phyloP scores from a whole-genome alignment of 2,888 invertebrate genomes.

The Colostygia pectinataria region DNA sequence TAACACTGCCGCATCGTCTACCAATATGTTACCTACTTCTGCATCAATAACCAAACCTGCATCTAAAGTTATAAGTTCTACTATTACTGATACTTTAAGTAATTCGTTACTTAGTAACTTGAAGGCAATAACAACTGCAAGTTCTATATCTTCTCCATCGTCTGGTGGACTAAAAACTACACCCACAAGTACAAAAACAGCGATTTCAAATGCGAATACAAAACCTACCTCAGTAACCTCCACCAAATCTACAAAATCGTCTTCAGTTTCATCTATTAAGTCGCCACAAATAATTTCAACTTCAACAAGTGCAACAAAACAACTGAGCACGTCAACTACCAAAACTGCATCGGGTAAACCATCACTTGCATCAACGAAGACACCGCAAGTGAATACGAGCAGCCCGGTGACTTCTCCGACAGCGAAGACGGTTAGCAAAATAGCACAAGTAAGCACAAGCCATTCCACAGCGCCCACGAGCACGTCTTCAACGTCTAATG shows the following conservation, averaged over 20 bases:
- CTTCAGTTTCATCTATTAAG: slow-evolving; percentile 16
- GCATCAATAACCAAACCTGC: slow-evolving; percentile 25
- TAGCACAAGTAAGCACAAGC: slow-evolving; percentile 26
- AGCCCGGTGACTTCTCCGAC: slow-evolving; percentile 10
- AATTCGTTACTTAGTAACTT: not conserved
- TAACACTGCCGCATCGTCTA: slow-evolving; percentile 17
- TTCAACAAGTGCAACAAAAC: slow-evolving; percentile 23
- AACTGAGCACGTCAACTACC: slow-evolving; percentile 13
- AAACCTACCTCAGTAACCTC: slow-evolving; percentile 16
- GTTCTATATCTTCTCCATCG: slow-evolving; percentile 3
- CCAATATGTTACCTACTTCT: slow-evolving; percentile 19
- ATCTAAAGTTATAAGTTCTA: slow-evolving; percentile 11
- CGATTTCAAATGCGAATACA: slow-evolving; percentile 6
- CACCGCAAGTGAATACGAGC: slow-evolving; percentile 20
- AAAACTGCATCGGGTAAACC: slow-evolving; percentile 21
- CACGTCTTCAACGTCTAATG: slow-evolving; percentile 9
- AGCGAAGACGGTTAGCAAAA: slow-evolving; percentile 21
- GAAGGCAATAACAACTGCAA: slow-evolving; percentile 5
- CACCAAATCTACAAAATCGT: slow-evolving; percentile 24
- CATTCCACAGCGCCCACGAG: slow-evolving; percentile 10
- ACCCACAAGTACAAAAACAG: slow-evolving; percentile 15
- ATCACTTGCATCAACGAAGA: slow-evolving; percentile 18
- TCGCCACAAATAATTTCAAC: slow-evolving; percentile 25
- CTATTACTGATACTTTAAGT: not conserved
- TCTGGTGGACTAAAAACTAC: slow-evolving; percentile 24